Evolutionary conservation across 2,113 vertebrate species (phyloP), one percentile per base, ranked within the genome.

Genomic region (Chaetops frenatus): DNA sequence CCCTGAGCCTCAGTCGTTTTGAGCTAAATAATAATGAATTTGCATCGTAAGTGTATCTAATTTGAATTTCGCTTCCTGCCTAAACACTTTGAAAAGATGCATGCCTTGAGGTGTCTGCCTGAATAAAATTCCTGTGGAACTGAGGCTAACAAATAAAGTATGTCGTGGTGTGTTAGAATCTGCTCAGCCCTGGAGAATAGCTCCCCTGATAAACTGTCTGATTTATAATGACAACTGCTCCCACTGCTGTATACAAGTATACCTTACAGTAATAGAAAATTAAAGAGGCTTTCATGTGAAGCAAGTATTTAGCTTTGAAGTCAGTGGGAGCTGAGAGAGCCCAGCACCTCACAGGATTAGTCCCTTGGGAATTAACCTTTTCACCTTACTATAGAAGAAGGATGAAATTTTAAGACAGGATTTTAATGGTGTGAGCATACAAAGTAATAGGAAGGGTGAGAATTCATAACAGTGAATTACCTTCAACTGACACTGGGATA

Each of bases 201-300:
- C 91, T 96, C 89, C 89, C 90, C 88, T 78, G 95, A 93, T 95
- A 95, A 95, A 93, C 78, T 85, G 42, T 90, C 84, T 85, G 87
- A 96, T 91, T 95, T 92, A 95, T 96, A 95, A 92, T 90, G 94
- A 95, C 94, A 90, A 86, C 95, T 92, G 94, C 93, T 97, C 96
- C 94, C 93, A 97, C 93, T 96, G 95, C 94, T 96, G 95, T 96
- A 96, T 96, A 93, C 94, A 94, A 96, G 94, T 97, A 96, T 97
- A 96, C 92, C 94, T 97, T 97, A 97, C 95, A 94, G 96, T 97
- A 97, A 97, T 96, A 92, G 95, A 86, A 94, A 95, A 96, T 97
- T 97, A 96, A 97, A 97, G 95, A 97, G 94, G 94, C 94, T 96
- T 97, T 97, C 95, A 97, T 96, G 96, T 96, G 95, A 93, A 96